phyloP scores from a whole-genome alignment of 2,797 vertebrate genomes.

The Centropyge bicolor region DNA sequence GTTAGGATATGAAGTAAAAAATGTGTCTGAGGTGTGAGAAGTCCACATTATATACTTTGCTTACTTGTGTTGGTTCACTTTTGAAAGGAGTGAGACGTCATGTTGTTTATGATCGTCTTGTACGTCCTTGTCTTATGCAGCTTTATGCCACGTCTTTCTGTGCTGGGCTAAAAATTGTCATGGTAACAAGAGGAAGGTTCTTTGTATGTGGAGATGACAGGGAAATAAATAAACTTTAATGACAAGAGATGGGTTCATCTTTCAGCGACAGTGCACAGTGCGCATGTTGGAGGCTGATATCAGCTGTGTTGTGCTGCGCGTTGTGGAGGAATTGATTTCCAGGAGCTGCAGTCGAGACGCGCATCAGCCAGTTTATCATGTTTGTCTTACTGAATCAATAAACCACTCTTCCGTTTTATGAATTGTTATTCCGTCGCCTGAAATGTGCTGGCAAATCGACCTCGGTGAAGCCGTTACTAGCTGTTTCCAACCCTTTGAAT shows the following conservation, averaged over 20 bases:
- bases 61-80: background rate
- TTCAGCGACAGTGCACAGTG: background rate
- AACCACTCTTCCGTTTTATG: slow-evolving; percentile 48
- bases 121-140: slow-evolving; percentile 14
- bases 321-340: slow-evolving; percentile 39
- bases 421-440: slow-evolving; percentile 57
- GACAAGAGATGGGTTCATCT: slow-evolving; percentile 18
- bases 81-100: slow-evolving; percentile 1
- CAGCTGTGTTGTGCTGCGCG: background rate
- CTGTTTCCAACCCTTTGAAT: slow-evolving; percentile 52
- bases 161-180: slow-evolving; percentile 42
- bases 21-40: background rate
- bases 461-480: slow-evolving; percentile 42
- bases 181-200: slow-evolving; percentile 44
- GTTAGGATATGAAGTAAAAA: background rate
- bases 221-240: slow-evolving; percentile 25
- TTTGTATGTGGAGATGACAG: slow-evolving; percentile 22
- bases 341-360: slow-evolving; percentile 27
- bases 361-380: slow-evolving; percentile 36
- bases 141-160: background rate
- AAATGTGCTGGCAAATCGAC: slow-evolving; percentile 55
- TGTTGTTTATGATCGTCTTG: background rate
- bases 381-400: slow-evolving; percentile 61
- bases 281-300: background rate
- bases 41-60: background rate